A percentile compares a stretch with the other conserved stretches of the same genome.
phyloP scores from a whole-genome alignment of 2,113 vertebrate genomes.

The Zosterops japonicus region DNA sequence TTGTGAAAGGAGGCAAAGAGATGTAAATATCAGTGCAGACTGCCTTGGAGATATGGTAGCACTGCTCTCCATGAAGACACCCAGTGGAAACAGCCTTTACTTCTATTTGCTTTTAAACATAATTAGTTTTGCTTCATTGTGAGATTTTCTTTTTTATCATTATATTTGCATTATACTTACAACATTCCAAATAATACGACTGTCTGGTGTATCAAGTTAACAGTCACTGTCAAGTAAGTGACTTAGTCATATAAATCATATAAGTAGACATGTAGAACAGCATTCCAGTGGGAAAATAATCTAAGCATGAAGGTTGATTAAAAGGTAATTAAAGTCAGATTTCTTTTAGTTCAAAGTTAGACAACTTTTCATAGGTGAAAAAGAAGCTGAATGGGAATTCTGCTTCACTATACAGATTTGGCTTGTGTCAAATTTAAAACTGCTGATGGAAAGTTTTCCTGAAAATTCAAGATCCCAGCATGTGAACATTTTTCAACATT shows the following conservation, averaged over 20 bases:
- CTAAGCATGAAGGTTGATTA: not conserved
- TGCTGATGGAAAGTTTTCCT: not conserved
- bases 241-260: not conserved
- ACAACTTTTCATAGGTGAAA: not conserved
- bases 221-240: not conserved
- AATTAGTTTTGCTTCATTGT: not conserved
- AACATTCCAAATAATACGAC: not conserved
- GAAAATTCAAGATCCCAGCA: not conserved
- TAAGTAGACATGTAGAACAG: not conserved
- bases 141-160: not conserved
- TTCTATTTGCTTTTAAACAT: not conserved
- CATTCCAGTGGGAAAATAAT: not conserved
- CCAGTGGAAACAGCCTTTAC: not conserved
- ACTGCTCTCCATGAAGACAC: not conserved
- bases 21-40: not conserved
- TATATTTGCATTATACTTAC: not conserved
- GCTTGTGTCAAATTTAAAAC: not conserved
- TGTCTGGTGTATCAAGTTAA: not conserved
- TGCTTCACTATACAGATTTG: not conserved
- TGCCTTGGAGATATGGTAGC: not conserved
- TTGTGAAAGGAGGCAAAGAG: not conserved
- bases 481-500: not conserved
- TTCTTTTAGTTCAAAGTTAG: not conserved
- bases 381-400: not conserved
- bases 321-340: not conserved